Base-by-base conservation (phyloP, 2,113 vertebrate genomes). In the Elgaria multicarinata region DNA sequence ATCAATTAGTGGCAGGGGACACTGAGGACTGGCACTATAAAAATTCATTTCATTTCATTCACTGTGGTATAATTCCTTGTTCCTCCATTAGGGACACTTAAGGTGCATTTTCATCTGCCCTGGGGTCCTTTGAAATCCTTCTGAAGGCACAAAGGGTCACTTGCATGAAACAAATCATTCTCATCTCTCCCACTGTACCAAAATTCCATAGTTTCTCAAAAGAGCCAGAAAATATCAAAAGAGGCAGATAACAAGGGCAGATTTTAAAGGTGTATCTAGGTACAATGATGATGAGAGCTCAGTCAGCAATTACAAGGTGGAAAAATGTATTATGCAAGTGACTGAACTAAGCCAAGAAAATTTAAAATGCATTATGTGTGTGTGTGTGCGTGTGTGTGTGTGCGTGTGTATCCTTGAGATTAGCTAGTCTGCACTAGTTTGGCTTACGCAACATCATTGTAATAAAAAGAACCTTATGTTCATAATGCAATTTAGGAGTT, bases 311-410 rank as follows among this genome's bases (percentile, higher is more conserved):
- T 20, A 44, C 85, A 77, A 14, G 76, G n/a, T 53, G 22, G 46
- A 20, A 67, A 69, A 50, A 24, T 53, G 2, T 39, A 87, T 69
- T 78, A 78, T 50, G 76, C 31, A 36, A 87, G 62, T 67, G 64
- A 79, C 44, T 50, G 44, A 69, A 79, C 66, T 53, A 26, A 86
- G 86, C 42, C 76, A 69, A 69, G 44, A 87, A 77, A 55, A 50
- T 78, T 78, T 77, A 13, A 87, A 78, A 87, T 87, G 58, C 31
- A 46, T 36, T 71, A n/a, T n/a, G n/a, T n/a, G n/a, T n/a, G n/a
- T n/a, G n/a, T n/a, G n/a, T n/a, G n/a, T n/a, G n/a, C n/a, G n/a
- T n/a, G n/a, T n/a, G n/a, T n/a, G n/a, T n/a, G n/a, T n/a, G n/a
- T n/a, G n/a, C n/a, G n/a, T n/a, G n/a, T n/a, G 31, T 66, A 64